Base-by-base conservation (phyloP, 2,113 vertebrate genomes). In the Grammomys surdaster region DNA sequence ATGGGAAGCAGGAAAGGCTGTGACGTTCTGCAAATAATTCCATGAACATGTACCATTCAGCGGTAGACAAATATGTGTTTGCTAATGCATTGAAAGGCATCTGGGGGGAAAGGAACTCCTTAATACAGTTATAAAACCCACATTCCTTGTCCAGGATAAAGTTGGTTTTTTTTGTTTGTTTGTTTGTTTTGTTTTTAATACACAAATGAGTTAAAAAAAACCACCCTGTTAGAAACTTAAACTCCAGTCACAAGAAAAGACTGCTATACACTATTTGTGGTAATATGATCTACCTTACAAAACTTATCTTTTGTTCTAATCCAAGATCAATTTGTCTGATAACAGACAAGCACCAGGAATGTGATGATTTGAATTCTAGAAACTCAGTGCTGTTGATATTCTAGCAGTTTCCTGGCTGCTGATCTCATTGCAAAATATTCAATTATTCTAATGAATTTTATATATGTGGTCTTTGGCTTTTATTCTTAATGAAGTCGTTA, bases 31-130 rank as follows among this genome's bases (percentile, higher is more conserved):
- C 89, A 97, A 93, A 96, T 96, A 97, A 95, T 97, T 98, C 95
- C 95, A 96, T 98, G 98, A 98, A 98, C 97, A 98, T 98, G 97
- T 94, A 97, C 98, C 97, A 97, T 88, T 98, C 94, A 73, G 96
- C 95, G 97, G 88, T 98, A 98, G 98, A 99, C 98, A 98, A 98
- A 98, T 98, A 98, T 91, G 98, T 98, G 98, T 96, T 98, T 98
- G 98, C 96, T 94, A 69, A 89, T 78, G 26, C 97, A 51, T 22
- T 70, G 33, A 31, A 56, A 19, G 67, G 48, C 22, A 54, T 65
- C 69, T 54, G 6, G 20, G 85, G 69, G 36, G 6, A 11, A 97
- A 97, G 0, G 40, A 98, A 97, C 94, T 96, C 97, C 91, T 98
- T 98, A 96, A 88, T 90, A 86, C 91, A 93, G 94, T 98, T 97